These are phyloP conservation scores for Apamea sordens DNA, from an alignment of 2,888 invertebrate genomes.

Conservation along the genomic window DNA sequence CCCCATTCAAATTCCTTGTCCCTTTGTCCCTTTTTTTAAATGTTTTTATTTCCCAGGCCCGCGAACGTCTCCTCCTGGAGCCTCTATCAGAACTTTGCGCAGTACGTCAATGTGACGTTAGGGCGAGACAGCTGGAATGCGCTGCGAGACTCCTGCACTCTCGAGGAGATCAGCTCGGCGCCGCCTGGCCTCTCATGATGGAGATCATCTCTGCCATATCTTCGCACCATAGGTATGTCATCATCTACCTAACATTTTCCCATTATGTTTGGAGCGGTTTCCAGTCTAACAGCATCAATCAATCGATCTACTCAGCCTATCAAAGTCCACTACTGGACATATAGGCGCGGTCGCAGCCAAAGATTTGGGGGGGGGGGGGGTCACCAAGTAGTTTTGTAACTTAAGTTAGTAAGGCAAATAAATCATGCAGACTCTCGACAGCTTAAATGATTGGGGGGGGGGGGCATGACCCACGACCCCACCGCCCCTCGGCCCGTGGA, in stretches of 20 bases:
- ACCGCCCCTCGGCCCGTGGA: too few relatives aligned
- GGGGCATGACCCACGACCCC: too few relatives aligned
- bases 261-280: too few relatives aligned
- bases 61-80: constrained; percentile 96
- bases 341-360: too few relatives aligned
- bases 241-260: neutral
- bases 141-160: constrained; percentile 97
- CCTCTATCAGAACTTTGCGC: constrained; percentile 97
- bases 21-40: neutral
- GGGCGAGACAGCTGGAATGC: constrained; percentile 98
- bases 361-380: too few relatives aligned
- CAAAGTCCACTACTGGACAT: too few relatives aligned
- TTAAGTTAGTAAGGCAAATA: too few relatives aligned
- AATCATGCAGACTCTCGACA: too few relatives aligned
- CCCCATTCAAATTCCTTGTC: neutral
- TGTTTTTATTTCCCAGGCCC: constrained; percentile 87
- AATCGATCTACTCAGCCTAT: too few relatives aligned
- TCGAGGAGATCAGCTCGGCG: constrained; percentile 96
- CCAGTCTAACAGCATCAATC: neutral
- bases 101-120: constrained; percentile 97
- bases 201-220: constrained; percentile 98
- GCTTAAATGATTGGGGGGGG: too few relatives aligned
- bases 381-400: too few relatives aligned
- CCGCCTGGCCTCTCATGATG: constrained; percentile 98
- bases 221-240: constrained; percentile 95